A percentile compares a stretch with the other conserved stretches of the same genome.
phyloP scores from a whole-genome alignment of 1,140 invertebrate species.

The Drosophila athabasca region DNA sequence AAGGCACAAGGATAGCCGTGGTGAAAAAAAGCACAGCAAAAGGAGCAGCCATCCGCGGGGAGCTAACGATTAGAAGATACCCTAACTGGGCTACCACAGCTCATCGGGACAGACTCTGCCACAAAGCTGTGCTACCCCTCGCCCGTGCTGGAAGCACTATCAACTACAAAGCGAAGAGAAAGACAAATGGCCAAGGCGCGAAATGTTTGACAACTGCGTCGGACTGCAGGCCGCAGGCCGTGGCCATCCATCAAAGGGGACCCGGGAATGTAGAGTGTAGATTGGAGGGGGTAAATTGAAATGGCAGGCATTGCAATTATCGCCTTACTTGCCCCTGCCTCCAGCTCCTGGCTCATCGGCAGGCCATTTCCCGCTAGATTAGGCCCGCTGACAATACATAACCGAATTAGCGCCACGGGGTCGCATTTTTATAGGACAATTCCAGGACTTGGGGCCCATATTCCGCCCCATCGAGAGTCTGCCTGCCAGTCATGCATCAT shows the following conservation, averaged over 20 bases:
- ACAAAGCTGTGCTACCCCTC: not conserved
- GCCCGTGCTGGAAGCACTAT: too few relatives aligned
- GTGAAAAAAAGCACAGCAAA: not conserved
- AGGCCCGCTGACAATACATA: conserved; percentile 72
- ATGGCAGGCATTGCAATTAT: conserved; percentile 77
- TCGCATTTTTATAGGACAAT: conserved; percentile 53
- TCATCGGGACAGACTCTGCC: too few relatives aligned
- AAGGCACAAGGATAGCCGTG: conserved; percentile 49
- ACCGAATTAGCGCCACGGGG: conserved; percentile 72
- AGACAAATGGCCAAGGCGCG: conserved; percentile 78
- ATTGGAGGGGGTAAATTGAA: conserved; percentile 59
- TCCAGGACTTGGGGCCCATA: conserved; percentile 1
- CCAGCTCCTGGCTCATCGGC: not conserved
- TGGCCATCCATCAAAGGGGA: conserved; percentile 64
- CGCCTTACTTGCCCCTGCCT: conserved; percentile 33
- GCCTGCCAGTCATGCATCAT: conserved; percentile 67
- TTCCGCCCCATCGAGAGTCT: conserved; percentile 5
- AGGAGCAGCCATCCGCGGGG: not conserved
- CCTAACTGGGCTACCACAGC: too few relatives aligned
- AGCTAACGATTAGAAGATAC: too few relatives aligned
- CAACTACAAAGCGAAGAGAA: conserved; percentile 17
- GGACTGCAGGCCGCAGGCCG: conserved; percentile 23
- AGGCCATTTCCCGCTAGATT: conserved; percentile 66
- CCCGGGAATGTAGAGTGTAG: conserved; percentile 22
- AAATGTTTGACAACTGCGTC: conserved; percentile 68